A percentile compares a stretch with the other conserved stretches of the same genome.
phyloP scores from a whole-genome alignment of 2,888 invertebrate species.

The Tachystola acroxantha region DNA sequence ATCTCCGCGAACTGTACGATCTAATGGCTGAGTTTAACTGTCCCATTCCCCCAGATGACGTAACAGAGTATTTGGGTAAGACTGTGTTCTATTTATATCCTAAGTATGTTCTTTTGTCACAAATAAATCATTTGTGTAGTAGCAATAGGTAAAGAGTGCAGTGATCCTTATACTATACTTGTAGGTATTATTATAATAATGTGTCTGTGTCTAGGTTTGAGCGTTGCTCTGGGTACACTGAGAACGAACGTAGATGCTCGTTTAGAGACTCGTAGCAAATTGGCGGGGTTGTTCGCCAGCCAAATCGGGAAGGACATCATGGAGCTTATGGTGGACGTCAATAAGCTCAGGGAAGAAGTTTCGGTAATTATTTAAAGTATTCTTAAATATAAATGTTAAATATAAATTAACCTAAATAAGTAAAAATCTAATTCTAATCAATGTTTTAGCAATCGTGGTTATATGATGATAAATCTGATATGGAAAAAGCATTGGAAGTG shows the following conservation, averaged over 20 bases:
- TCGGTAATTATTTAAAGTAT: conserved; percentile 63
- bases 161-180: no score
- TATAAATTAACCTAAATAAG: no score
- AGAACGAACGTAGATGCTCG: conserved; percentile 84
- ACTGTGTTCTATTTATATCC: no score
- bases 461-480: conserved; percentile 84
- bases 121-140: no score
- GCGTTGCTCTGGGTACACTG: conserved; percentile 79
- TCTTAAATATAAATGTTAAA: no score
- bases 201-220: conserved; percentile 64
- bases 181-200: no score
- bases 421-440: no score
- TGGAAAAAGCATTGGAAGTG: conserved; percentile 80
- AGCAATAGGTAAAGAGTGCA: no score
- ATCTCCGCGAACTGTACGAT: conserved; percentile 90
- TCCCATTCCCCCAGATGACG: conserved; percentile 84
- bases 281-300: conserved; percentile 84
- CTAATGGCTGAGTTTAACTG: conserved; percentile 89
- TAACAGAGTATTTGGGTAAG: conserved; percentile 76
- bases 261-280: conserved; percentile 82
- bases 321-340: conserved; percentile 84
- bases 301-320: conserved; percentile 89
- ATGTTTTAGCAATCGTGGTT: conserved; percentile 85
- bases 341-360: conserved; percentile 84
- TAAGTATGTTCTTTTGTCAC: no score